These are phyloP conservation scores for Poecilia picta DNA, from an alignment of 2,797 vertebrate genomes.

Conservation along the genomic window DNA sequence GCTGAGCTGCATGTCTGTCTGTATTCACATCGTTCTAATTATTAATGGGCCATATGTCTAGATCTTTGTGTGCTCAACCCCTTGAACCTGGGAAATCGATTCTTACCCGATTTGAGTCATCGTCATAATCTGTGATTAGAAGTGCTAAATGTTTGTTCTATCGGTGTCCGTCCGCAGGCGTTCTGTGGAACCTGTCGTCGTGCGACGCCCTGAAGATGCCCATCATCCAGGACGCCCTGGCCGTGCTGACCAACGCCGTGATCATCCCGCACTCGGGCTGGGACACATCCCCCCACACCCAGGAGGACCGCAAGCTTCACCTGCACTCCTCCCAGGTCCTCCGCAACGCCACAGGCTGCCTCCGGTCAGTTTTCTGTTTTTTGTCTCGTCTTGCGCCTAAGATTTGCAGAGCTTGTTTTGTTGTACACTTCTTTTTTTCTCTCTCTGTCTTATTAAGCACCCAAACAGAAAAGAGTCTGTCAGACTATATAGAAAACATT, in stretches of 20 bases:
- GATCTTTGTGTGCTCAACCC: not conserved
- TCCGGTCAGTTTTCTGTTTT: conserved; percentile 81
- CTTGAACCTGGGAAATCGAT: not conserved
- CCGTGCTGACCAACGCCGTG: conserved; percentile 96
- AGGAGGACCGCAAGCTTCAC: conserved; percentile 95
- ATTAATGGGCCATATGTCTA: not conserved
- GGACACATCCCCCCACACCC: conserved; percentile 91
- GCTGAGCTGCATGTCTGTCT: not conserved
- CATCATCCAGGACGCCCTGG: conserved; percentile 97
- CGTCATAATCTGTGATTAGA: not conserved
- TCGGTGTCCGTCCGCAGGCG: conserved; percentile 63
- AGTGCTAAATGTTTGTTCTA: not conserved
- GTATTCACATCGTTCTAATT: not conserved
- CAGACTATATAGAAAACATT: conserved; percentile 9
- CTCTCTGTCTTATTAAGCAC: not conserved
- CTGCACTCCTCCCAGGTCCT: conserved; percentile 98
- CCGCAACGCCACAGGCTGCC: conserved; percentile 97
- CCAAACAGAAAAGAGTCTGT: not conserved
- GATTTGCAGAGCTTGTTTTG: conserved; percentile 2
- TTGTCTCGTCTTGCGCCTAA: not conserved
- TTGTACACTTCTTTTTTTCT: not conserved
- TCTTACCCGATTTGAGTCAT: not conserved
- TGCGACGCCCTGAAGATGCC: conserved; percentile 99
- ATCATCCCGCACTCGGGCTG: conserved; percentile 98
- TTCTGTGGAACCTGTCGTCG: conserved; percentile 97